phyloP scores from a whole-genome alignment of 1,140 invertebrate species.

The Drosophila subpulchrella region DNA sequence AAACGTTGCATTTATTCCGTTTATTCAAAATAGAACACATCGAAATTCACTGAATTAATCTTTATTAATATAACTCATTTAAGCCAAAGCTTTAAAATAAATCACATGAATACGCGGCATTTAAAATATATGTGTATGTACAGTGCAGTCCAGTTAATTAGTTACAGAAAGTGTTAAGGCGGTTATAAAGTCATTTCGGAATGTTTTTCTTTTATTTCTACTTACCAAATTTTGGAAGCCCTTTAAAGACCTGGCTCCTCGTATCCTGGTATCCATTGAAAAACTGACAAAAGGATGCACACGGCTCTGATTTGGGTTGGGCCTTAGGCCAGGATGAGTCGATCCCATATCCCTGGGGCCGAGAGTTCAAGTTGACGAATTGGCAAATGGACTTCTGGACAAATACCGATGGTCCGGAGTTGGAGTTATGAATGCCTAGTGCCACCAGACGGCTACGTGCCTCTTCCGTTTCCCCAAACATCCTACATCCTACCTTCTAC shows the following conservation, averaged over 20 bases:
- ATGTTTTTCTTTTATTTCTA: too few relatives aligned
- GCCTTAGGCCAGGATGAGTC: conserved; percentile 2
- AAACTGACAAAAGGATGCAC: conserved; percentile 9
- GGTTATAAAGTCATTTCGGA: too few relatives aligned
- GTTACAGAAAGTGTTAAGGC: background rate
- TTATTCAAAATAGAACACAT: background rate
- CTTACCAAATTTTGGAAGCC: background rate
- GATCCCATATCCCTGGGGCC: conserved; percentile 7
- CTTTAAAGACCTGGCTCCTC: background rate
- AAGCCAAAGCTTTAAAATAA: background rate
- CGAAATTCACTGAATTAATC: conserved; percentile 1
- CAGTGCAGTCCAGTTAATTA: background rate
- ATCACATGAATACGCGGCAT: background rate
- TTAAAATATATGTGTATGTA: background rate
- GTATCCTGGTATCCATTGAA: conserved; percentile 6
- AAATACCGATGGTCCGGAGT: conserved; percentile 23
- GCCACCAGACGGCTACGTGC: background rate
- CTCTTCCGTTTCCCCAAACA: background rate
- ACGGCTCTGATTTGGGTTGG: background rate
- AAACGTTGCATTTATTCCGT: background rate
- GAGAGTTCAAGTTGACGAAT: conserved; percentile 28
- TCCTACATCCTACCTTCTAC: background rate
- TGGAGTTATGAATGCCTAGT: conserved; percentile 35
- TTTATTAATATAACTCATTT: background rate
- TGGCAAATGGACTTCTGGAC: conserved; percentile 20